Evolutionary conservation across 2,113 vertebrate genomes (phyloP).

Genomic region (Psammodynastes pulverulentus): DNA sequence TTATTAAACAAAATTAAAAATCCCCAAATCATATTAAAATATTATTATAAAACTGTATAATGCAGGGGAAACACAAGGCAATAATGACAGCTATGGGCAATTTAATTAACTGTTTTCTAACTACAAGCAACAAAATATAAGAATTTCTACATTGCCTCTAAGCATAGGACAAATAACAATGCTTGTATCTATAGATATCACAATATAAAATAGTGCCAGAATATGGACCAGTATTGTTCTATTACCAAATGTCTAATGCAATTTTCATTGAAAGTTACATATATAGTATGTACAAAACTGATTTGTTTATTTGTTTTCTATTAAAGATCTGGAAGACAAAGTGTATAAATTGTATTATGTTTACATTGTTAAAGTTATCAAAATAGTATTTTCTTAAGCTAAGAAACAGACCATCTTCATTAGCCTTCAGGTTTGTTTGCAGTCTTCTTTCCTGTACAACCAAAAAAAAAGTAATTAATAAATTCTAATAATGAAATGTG

Average conservation of each 20-base stretch:
- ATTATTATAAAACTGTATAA: background rate
- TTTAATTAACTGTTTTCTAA: background rate
- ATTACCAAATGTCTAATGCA: background rate
- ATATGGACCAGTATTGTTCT: background rate
- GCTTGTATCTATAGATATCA: background rate
- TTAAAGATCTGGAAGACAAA: background rate
- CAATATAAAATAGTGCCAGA: background rate
- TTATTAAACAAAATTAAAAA: background rate
- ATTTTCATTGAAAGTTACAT: background rate
- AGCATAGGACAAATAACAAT: background rate
- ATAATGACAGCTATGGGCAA: background rate
- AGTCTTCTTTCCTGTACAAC: conserved; percentile 63
- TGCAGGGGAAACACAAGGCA: background rate
- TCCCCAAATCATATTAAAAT: background rate
- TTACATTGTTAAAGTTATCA: background rate
- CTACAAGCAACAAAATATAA: background rate
- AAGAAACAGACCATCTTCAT: conserved; percentile 18
- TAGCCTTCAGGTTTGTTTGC: conserved; percentile 44
- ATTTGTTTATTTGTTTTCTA: background rate
- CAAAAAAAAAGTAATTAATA: conserved; percentile 26
- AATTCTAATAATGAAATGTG: conserved; percentile 10
- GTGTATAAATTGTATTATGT: background rate
- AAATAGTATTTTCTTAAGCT: conserved; percentile 33
- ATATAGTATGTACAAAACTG: background rate
- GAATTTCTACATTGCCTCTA: background rate